Base-by-base conservation (phyloP, 2,888 invertebrate genomes). In the Tortrix viridana region DNA sequence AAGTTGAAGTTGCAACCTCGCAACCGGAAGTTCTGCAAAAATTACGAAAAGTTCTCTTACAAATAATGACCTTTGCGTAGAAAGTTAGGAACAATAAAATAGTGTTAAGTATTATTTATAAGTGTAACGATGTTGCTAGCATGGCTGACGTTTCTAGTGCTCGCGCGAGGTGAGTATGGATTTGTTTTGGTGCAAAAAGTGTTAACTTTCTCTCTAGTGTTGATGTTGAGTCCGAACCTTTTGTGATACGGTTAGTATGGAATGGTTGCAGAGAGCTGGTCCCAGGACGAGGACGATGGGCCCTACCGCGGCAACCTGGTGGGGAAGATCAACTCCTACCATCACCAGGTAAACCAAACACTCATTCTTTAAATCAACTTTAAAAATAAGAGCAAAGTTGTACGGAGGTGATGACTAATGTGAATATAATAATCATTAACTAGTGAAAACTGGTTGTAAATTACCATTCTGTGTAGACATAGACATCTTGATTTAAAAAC, bases 271-370 rank as follows among this genome's bases (percentile, higher is more conserved):
- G 91, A 81, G 60, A 84, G 85, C 66, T 76, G 70, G 50, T 82
- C 89, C n/a, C 90, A 93, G 71, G 95, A 96, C 57, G 95, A 95
- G 47, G 94, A 94, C 43, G 95, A 95, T 41, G 96, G 95, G 0
- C 95, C 95, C 5, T 97, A 97, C 79, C 93, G 92, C 65, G 98
- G 98, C 53, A 96, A 96, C 85, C 94, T 94, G 72, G 89, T 98
- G 61, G 97, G 97, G 5, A 96, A 96, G 86, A 88, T 98, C 48
- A 97, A 97, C 86, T 96, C 97, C 0, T 98, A 97, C 80, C 97
- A 98, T 84, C 97, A 98, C 82, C 97, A 94, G 88, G 94, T 93
- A 75, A 68, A 63, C 22, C 12, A n/a, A 38, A 5, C 41, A 19
- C 23, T 14, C 14, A 37, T 20, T 19, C 20, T 44, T 6, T 9